Conservation (phyloP, 2,888 invertebrate genomes). For the Merodon equestris region DNA sequence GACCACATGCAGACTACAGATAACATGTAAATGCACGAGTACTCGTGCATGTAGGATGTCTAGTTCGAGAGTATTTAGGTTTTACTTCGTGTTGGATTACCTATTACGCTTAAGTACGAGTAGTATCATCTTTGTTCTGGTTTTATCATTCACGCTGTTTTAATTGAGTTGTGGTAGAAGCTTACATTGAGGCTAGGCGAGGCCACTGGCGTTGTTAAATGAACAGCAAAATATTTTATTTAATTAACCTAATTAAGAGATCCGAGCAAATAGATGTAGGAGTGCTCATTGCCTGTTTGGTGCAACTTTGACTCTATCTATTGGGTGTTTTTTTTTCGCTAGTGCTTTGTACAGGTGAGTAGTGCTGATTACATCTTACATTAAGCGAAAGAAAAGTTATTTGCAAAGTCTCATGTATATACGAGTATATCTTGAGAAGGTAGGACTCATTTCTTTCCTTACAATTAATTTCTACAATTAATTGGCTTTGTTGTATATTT, state of each 20-base stretch:
- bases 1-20: too few relatives aligned
- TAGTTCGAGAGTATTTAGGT: neutral
- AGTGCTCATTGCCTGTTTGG: slow-evolving; percentile 15
- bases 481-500: neutral
- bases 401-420: too few relatives aligned
- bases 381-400: slow-evolving; percentile 34
- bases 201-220: slow-evolving; percentile 22
- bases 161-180: slow-evolving; percentile 47
- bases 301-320: slow-evolving; percentile 25
- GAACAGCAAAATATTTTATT: slow-evolving; percentile 62
- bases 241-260: slow-evolving; percentile 68
- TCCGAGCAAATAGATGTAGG: slow-evolving; percentile 51
- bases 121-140: slow-evolving; percentile 41
- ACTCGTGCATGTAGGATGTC: too few relatives aligned
- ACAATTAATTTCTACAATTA: too few relatives aligned
- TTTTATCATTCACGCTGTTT: slow-evolving; percentile 48
- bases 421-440: too few relatives aligned
- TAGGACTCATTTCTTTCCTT: too few relatives aligned
- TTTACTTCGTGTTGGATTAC: slow-evolving; percentile 44
- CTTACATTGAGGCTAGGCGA: slow-evolving; percentile 27
- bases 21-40: too few relatives aligned
- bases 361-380: slow-evolving; percentile 44
- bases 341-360: slow-evolving; percentile 6
- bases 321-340: slow-evolving; percentile 10
- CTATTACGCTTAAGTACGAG: slow-evolving; percentile 23